Percentiles rank a stretch among this genome's conserved stretches.
These are phyloP conservation scores for Proisotoma minuta DNA, from an alignment of 2,888 invertebrate species.

Conservation along the genomic window DNA sequence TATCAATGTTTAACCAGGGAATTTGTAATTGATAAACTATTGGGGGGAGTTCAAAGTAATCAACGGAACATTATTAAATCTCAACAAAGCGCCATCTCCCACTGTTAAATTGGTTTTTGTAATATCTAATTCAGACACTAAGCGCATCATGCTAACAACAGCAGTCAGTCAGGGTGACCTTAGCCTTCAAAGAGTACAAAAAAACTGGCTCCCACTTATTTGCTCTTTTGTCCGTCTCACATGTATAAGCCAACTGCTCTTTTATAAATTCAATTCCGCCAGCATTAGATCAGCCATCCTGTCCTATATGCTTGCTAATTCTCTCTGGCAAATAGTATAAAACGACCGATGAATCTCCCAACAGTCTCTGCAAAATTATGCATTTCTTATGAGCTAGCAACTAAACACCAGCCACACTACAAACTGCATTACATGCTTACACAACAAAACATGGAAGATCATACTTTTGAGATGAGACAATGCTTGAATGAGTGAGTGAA, in stretches of 20 bases:
- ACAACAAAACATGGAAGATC: no score
- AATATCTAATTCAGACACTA: background rate
- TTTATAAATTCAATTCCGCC: background rate
- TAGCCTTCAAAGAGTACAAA: conserved; percentile 16
- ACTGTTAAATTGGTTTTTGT: conserved; percentile 1
- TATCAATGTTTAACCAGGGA: no score
- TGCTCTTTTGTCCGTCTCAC: background rate
- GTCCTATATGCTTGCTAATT: no score
- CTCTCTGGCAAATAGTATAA: no score
- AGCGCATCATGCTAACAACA: background rate
- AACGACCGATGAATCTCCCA: no score
- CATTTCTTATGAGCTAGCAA: no score
- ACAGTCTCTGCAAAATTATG: no score
- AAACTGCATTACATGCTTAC: no score
- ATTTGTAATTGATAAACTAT: background rate
- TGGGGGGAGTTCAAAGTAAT: background rate
- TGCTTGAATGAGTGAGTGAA: no score
- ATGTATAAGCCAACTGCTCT: background rate
- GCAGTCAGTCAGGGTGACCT: conserved; percentile 15
- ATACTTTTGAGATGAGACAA: no score
- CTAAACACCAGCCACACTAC: no score
- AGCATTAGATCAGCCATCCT: no score
- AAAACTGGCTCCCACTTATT: conserved; percentile 1
- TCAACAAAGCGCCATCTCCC: conserved; percentile 16
- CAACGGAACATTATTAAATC: background rate